Conservation (phyloP, 1,140 invertebrate genomes). For the Ceratina calcarata region DNA sequence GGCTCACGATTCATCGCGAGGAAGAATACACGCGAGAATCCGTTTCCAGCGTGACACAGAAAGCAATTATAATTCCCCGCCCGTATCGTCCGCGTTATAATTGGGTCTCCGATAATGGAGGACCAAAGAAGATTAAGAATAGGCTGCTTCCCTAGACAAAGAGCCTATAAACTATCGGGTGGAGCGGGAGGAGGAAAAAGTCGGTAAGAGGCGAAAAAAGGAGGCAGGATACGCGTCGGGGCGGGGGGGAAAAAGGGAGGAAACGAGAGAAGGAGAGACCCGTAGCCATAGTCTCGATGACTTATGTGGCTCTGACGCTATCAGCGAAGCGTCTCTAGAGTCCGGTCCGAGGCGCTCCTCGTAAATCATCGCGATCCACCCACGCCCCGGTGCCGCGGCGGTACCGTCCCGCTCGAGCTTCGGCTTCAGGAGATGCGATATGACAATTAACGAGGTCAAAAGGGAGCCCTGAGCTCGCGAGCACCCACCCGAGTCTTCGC, state of each 20-base stretch:
- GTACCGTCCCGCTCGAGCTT: constrained; percentile 57
- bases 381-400: constrained; percentile 69
- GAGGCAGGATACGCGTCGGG: constrained; percentile 21
- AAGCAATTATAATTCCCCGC: constrained; percentile 77
- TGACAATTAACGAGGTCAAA: constrained; percentile 74
- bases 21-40: constrained; percentile 31
- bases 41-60: constrained; percentile 34
- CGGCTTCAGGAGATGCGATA: constrained; percentile 67
- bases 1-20: constrained; percentile 34
- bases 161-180: constrained; percentile 17
- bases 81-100: constrained; percentile 75
- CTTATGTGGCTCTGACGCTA: constrained; percentile 81
- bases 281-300: constrained; percentile 77
- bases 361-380: constrained; percentile 81
- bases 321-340: constrained; percentile 79
- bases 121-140: constrained; percentile 80
- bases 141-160: constrained; percentile 14
- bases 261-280: constrained; percentile 46
- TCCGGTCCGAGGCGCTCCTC: constrained; percentile 77
- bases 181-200: constrained; percentile 6
- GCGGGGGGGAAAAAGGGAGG: constrained; percentile 1
- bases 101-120: constrained; percentile 77
- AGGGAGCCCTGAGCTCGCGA: constrained; percentile 57
- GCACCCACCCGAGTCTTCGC: background rate
- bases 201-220: constrained; percentile 7